Evolutionary conservation across 1,140 invertebrate genomes (phyloP), one percentile per base, ranked within the genome.

Genomic region (Ceratosolen solmsi): DNA sequence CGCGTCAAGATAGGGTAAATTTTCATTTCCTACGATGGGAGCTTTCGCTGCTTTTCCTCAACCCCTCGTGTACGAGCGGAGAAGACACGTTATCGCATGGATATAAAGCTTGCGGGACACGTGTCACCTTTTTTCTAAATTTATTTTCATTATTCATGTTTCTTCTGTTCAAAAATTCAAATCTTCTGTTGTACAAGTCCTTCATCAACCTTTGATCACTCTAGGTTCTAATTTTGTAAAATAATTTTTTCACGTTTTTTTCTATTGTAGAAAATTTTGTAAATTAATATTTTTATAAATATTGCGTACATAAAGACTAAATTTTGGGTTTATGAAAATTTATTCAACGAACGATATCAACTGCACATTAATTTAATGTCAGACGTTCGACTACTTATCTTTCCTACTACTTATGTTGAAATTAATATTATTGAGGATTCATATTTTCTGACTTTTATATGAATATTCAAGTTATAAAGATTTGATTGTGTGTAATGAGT

Each of bases 21-120:
- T 78, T 70, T 68, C 74, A 65, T 77, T 77, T 77, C 41, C 38
- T 51, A 13, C 30, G 65, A 71, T 79, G 51, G n/a, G 65, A 54
- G 65, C 36, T 36, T 15, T 71, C 51, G 58, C 1, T 38, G 25
- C 33, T 63, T 33, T 63, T 25, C 30, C 25, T 68, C 33, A 1
- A 4, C 20, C 63, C 20, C 63, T 3, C 20, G 60, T 4, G 27
- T 20, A 63, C 8, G 17, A 5, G 4, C 41, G 41, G 41, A 46
- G 13, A 27, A 33, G 60, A 63, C 27, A 27, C 25, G 25, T 30
- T 60, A 60, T 1, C 30, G 30, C 60, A 33, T 63, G 60, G 60
- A 63, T 27, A 33, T 33, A 63, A 33, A 63, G 36, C 33, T 60
- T 27, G 56, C 56, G 22, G 22, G 73, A 36, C 20, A 76, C 30